Base-by-base conservation (phyloP, 2,888 invertebrate species). In the Stegophylla sp. region DNA sequence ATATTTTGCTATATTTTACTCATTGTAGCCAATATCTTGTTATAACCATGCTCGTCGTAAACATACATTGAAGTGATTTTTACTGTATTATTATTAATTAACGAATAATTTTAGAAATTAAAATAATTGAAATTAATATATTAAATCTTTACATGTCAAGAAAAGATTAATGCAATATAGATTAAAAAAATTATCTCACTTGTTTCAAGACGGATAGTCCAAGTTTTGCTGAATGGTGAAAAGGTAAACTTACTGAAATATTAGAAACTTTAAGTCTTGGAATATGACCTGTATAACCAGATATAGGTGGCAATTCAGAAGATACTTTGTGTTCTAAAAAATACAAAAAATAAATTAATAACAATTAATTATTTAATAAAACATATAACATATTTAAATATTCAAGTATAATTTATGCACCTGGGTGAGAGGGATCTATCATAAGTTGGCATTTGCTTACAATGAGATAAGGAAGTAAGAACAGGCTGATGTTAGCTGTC, bases 281-380 rank as follows among this genome's bases (percentile, higher is more conserved):
- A 82, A 92, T 92, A 85, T 92, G 92, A 4, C 92, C 92, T 0
- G 92, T 92, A 86, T 92, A 92, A 12, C 92, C 92, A 0, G 92
- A 91, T 84, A 92, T 92, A 20, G 92, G 92, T 26, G 92, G 92
- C 84, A 89, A 89, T 85, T 91, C 91, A 0, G 91, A 89, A 10
- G 91, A 90, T 83, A 90, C 88, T 86, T 88, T 87, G 83, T 90
- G 90, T 84, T 90, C 91, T 91, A 88, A 12, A 12, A 51, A 79
- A 34, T 34, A 34, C 34, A 34, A 34, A 34, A 34, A 34, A 88
- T 5, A 63, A 34, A 87, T 15, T 43, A 5, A 56, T 9, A 48
- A 51, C 20, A 82, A 81, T 66, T 43, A 43, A 17, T 20, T 10
- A 20, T 10, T 20, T 7, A n/a, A 23, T 56, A n/a, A 56, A 56